phyloP scores from a whole-genome alignment of 2,113 vertebrate species.

The Equus przewalskii region DNA sequence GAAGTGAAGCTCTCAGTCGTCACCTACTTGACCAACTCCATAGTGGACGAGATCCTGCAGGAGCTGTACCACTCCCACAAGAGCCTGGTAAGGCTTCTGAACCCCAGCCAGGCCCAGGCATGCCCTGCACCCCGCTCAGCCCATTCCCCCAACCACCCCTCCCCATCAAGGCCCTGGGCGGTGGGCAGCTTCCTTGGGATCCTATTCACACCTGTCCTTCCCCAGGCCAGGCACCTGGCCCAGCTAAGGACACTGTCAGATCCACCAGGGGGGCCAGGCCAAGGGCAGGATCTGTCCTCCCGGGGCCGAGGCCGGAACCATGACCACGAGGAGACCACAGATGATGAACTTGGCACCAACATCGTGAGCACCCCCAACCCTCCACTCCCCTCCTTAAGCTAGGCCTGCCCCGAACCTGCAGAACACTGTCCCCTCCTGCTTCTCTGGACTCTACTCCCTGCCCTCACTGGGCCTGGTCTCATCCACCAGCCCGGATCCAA shows the following conservation, averaged over 20 bases:
- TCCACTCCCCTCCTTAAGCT: neutral
- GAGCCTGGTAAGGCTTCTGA: constrained; percentile 90
- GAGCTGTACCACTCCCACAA: constrained; percentile 94
- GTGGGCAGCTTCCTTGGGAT: neutral
- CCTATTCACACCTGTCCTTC: neutral
- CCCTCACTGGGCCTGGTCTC: neutral
- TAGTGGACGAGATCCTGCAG: constrained; percentile 94
- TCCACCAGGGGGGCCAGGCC: constrained; percentile 58
- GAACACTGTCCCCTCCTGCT: neutral
- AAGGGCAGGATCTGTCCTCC: constrained; percentile 75
- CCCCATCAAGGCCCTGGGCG: neutral
- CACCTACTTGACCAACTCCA: constrained; percentile 95
- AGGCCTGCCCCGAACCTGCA: neutral
- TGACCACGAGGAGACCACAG: constrained; percentile 81
- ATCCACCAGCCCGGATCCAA: neutral
- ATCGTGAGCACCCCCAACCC: constrained; percentile 76
- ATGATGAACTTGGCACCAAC: constrained; percentile 85
- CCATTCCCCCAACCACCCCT: neutral
- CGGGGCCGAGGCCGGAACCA: constrained; percentile 76
- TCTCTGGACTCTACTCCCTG: neutral
- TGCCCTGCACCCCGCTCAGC: neutral
- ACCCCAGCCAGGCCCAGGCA: neutral
- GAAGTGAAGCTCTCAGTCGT: constrained; percentile 95
- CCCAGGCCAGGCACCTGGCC: constrained; percentile 82
- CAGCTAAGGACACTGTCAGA: constrained; percentile 83